phyloP scores from a whole-genome alignment of 2,797 vertebrate species.

The Trachops cirrhosus region DNA sequence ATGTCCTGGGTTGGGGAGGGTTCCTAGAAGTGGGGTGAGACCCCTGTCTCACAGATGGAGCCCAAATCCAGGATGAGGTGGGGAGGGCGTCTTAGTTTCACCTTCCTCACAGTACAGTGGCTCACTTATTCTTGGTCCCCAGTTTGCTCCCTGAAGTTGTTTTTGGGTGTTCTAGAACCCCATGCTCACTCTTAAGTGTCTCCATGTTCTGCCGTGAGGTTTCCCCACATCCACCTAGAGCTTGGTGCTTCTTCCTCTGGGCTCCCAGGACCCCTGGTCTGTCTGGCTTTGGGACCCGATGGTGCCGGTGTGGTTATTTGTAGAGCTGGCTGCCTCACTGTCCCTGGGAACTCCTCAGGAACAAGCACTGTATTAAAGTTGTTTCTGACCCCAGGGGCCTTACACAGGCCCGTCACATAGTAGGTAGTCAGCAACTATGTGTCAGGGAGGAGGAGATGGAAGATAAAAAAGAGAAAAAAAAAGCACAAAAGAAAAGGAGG shows the following conservation, averaged over 20 bases:
- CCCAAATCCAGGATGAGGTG: neutral
- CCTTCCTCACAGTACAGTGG: neutral
- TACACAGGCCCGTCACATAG: no score
- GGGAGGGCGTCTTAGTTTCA: neutral
- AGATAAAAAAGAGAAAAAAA: neutral
- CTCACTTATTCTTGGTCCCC: neutral
- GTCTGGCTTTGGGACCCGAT: neutral
- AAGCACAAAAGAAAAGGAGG: neutral
- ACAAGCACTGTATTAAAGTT: neutral
- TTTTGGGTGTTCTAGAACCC: neutral
- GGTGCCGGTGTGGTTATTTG: neutral
- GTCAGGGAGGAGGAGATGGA: neutral
- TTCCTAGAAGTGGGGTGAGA: neutral
- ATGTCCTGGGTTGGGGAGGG: neutral
- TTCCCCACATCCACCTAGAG: neutral
- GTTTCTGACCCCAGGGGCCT: neutral
- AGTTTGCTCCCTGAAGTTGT: neutral
- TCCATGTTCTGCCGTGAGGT: neutral
- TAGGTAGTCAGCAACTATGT: neutral
- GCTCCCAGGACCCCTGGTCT: neutral
- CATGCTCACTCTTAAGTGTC: fast-evolving
- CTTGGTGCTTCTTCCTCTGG: neutral
- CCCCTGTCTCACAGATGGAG: neutral
- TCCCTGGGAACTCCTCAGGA: neutral
- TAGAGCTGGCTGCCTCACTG: neutral